Evolutionary conservation across 2,113 vertebrate species (phyloP).

Genomic region (Cebidichthys violaceus): DNA sequence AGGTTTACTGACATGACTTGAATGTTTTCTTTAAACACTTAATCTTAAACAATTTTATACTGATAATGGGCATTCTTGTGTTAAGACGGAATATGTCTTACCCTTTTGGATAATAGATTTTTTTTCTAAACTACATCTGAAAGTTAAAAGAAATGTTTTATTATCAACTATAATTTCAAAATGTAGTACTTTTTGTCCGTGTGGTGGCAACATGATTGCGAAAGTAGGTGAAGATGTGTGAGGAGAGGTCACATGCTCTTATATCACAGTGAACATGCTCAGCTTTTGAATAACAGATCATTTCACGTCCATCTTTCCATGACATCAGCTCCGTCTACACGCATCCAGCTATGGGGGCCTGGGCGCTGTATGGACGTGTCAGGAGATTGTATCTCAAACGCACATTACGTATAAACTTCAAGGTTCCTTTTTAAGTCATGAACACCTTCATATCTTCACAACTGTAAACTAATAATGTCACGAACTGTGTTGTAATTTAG

Average conservation of each 20-base stretch:
- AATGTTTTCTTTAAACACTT: slow-evolving; percentile 22
- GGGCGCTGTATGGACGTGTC: slow-evolving; percentile 51
- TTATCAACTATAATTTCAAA: background rate
- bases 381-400: slow-evolving; percentile 61
- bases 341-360: slow-evolving; percentile 46
- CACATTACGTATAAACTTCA: slow-evolving; percentile 31
- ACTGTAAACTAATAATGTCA: background rate
- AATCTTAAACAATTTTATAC: background rate
- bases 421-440: slow-evolving; percentile 24
- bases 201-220: slow-evolving; percentile 13
- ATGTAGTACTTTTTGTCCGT: background rate
- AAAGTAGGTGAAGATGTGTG: slow-evolving; percentile 49
- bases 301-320: slow-evolving; percentile 76
- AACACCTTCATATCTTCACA: background rate
- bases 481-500: background rate
- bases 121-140: background rate
- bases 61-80: background rate
- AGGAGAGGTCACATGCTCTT: slow-evolving; percentile 8
- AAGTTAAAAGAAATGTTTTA: background rate
- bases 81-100: slow-evolving; percentile 2
- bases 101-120: background rate
- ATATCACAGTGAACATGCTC: slow-evolving; percentile 31
- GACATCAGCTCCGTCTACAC: slow-evolving; percentile 68
- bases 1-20: slow-evolving; percentile 24
- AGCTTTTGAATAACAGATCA: slow-evolving; percentile 62